These are phyloP conservation scores for Tapera naevia DNA, from an alignment of 2,797 vertebrate species.

Conservation along the genomic window DNA sequence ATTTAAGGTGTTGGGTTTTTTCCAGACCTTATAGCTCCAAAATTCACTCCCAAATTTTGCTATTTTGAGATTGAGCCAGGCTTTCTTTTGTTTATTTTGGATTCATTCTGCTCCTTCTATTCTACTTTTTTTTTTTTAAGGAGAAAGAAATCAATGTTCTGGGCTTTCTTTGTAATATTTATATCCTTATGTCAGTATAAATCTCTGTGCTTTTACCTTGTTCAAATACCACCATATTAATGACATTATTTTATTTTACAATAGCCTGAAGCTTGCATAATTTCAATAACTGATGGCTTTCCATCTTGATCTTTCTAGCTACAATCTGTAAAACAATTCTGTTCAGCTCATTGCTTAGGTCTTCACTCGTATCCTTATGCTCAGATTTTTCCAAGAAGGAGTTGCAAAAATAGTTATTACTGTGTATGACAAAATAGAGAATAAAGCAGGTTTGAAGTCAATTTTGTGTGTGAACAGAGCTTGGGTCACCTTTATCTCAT, in stretches of 20 bases:
- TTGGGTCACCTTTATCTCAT: background rate
- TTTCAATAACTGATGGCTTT: background rate
- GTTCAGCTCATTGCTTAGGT: background rate
- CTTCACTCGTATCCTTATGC: background rate
- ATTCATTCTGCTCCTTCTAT: background rate
- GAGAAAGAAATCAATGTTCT: background rate
- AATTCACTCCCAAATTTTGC: background rate
- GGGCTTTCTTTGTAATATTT: background rate
- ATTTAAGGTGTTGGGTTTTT: background rate
- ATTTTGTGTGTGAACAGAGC: background rate
- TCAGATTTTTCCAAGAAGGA: background rate
- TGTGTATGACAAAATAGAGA: background rate
- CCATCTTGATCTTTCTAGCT: background rate
- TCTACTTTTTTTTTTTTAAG: background rate
- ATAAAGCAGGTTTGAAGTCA: background rate
- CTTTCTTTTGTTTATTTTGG: background rate
- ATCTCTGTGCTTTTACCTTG: background rate
- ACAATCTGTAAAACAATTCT: background rate
- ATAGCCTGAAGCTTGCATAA: background rate
- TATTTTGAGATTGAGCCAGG: background rate
- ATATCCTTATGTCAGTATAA: background rate
- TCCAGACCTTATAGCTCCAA: background rate
- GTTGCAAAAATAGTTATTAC: background rate
- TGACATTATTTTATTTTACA: background rate
- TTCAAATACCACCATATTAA: background rate